These are phyloP conservation scores for Sacculina carcini DNA, from an alignment of 2,888 invertebrate genomes.

Conservation along the genomic window DNA sequence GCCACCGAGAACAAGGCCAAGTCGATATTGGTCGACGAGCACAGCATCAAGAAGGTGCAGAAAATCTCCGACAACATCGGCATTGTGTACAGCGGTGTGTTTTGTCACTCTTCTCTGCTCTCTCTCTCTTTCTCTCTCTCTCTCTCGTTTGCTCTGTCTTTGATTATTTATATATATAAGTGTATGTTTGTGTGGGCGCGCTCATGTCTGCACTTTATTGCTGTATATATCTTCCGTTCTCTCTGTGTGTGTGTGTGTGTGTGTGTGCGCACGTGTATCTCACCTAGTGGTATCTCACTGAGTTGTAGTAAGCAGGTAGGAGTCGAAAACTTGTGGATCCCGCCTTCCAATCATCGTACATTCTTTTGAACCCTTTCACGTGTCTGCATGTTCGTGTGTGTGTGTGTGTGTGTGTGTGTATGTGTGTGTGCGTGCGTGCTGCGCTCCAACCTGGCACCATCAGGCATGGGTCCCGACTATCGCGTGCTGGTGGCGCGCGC, in stretches of 20 bases:
- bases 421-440: neutral
- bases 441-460: neutral
- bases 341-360: too few species aligned
- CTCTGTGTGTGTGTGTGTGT: too few species aligned
- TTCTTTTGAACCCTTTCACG: neutral
- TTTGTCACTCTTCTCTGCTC: neutral
- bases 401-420: neutral
- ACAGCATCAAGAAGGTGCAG: constrained; percentile 87
- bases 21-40: constrained; percentile 84
- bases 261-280: neutral
- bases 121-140: neutral
- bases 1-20: constrained; percentile 98
- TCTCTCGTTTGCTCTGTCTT: neutral
- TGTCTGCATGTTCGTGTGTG: too few species aligned
- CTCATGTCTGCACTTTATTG: too few species aligned
- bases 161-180: neutral
- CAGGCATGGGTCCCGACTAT: constrained; percentile 72
- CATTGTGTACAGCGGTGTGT: constrained; percentile 69
- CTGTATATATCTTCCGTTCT: too few species aligned
- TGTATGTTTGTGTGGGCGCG: too few species aligned
- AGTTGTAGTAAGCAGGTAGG: neutral
- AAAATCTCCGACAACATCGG: constrained; percentile 84
- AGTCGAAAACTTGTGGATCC: too few species aligned
- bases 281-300: neutral
- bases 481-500: constrained; percentile 70